Base-by-base conservation (phyloP, 2,797 vertebrate genomes). In the Sebastes itinus region DNA sequence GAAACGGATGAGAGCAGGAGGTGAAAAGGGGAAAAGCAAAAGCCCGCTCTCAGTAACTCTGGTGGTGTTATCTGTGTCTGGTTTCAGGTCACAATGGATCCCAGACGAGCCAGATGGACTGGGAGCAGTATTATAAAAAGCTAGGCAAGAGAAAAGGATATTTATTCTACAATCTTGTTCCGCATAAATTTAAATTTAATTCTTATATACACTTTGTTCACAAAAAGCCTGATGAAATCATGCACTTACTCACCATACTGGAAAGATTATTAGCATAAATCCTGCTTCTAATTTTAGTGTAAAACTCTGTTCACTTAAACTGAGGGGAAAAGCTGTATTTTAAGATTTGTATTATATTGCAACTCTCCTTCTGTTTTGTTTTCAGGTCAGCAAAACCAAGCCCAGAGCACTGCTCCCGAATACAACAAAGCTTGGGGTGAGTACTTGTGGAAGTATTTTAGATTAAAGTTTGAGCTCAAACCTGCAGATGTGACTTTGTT, bases 391-490 rank as follows among this genome's bases (percentile, higher is more conserved):
- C 97, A 98, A 94, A 97, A 95, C 95, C 98, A 98, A 94, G 95
- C 97, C 75, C 98, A 97, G 94, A 98, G 94, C 94, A 95, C 94
- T 86, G 97, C 97, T 89, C 96, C 97, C 0, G 97, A 98, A 92
- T 99, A 98, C 95, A 97, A 96, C 96, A 99, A 98, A 94, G 96
- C 96, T 67, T 99, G 98, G 98, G 97, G 98, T 94, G 96, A 97
- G 93, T 96, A 91, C 5, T 30, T 6, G 3, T 72, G 20, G 14
- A 59, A 4, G 7, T 30, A 3, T n/a, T 71, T 52, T n/a, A 28
- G 7, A 27, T 64, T n/a, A 3, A 59, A 33, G 6, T 61, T 67
- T 49, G 11, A 60, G 32, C 46, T 66, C 46, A 54, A 9, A 38
- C 27, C n/a, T 20, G 11, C 18, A 22, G 4, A 49, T 20, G 7